Base-by-base conservation (phyloP, 2,888 invertebrate genomes). In the Thereva unica region DNA sequence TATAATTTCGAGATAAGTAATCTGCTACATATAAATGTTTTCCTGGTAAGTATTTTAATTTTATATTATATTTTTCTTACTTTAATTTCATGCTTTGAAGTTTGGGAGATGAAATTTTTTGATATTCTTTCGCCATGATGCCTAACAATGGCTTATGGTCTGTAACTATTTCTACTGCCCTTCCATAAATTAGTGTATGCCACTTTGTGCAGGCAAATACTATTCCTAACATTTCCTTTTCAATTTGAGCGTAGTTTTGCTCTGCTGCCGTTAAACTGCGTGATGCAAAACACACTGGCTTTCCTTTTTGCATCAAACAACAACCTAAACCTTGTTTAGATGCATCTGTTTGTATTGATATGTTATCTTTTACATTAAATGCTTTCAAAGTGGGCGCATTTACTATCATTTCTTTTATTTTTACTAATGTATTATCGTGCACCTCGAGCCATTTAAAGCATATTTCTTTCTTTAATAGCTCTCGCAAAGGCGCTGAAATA, bases 41-140 rank as follows among this genome's bases (percentile, higher is more conserved):
- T n/a, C 73, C 73, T 4, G 72, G 73, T n/a, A 71, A 40, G 56
- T 72, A 73, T 4, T 47, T 69, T 38, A 73, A 67, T 38, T 59
- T 59, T 23, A 73, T 45, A 12, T 72, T 59, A 69, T 73, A 74
- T 55, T 69, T 72, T 50, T 64, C 53, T 9, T 73, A 52, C 45
- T 67, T 72, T n/a, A 74, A 52, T 47, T 68, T 71, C 69, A 72
- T 71, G 56, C 71, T 64, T 53, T 71, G 70, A 7, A 74, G 53
- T 34, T 69, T 69, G 12, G 70, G 68, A 3, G 70, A 70, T 9
- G 70, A 67, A 12, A 73, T 72, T 68, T 70, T 66, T 34, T 57
- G 9, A 35, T 64, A 68, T 42, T 70, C 69, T 54, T 71, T 71
- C 42, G 52, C 64, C 68, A 69, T 69, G 3, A 67, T 45, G 2